A percentile compares a stretch with the other conserved stretches of the same genome.
phyloP scores from a whole-genome alignment of 2,797 vertebrate genomes.

The Gymnothorax javanicus region DNA sequence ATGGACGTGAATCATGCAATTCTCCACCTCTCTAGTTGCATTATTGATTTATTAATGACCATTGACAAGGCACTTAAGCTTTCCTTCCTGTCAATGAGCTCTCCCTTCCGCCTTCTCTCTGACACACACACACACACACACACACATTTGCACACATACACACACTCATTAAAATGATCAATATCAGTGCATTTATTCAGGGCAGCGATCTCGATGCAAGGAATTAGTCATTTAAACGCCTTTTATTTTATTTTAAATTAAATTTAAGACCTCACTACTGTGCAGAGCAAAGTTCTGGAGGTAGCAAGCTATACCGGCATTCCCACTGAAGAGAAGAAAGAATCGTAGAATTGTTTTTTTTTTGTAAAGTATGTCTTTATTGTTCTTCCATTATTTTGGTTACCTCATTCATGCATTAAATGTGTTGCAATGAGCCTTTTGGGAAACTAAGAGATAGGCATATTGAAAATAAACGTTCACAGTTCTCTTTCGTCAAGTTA shows the following conservation, averaged over 20 bases:
- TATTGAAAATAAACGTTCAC: slow-evolving; percentile 69
- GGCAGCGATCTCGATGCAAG: neutral
- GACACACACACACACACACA: neutral
- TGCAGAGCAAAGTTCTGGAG: neutral
- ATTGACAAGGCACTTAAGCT: slow-evolving; percentile 24
- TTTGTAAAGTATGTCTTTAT: neutral
- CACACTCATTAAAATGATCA: neutral
- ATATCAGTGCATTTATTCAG: neutral
- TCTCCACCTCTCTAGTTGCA: slow-evolving; percentile 24
- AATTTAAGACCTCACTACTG: too few relatives aligned
- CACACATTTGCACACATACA: neutral
- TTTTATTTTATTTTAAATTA: neutral
- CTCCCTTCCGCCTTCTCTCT: neutral
- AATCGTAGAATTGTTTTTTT: too few relatives aligned
- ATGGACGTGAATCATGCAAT: neutral
- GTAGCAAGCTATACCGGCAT: neutral
- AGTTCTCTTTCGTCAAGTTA: slow-evolving; percentile 70
- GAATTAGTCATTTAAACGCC: neutral
- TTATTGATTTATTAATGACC: slow-evolving; percentile 38
- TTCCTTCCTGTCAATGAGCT: slow-evolving; percentile 8
- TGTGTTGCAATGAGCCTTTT: slow-evolving; percentile 54
- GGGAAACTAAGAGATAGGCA: slow-evolving; percentile 56
- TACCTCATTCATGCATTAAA: slow-evolving; percentile 52
- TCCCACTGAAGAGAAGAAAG: neutral
- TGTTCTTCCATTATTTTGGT: neutral